Evolutionary conservation across 64 coral and sea anemone genomes (phyloP).

Genomic region (Pocillopora verrucosa): DNA sequence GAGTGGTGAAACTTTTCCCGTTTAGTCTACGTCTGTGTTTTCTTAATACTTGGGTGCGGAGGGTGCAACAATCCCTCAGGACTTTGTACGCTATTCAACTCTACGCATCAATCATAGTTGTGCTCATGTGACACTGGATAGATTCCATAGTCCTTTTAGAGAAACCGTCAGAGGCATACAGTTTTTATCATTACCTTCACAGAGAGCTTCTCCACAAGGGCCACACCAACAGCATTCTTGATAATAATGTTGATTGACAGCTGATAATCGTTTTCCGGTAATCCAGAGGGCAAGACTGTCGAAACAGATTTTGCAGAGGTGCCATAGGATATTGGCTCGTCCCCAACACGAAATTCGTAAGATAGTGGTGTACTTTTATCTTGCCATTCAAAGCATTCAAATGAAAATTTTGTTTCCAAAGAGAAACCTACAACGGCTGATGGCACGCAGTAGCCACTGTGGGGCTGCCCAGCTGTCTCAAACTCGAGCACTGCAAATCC

Average conservation of each 20-base stretch:
- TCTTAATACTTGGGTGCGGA: too few species aligned
- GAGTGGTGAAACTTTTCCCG: too few species aligned
- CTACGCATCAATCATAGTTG: too few species aligned
- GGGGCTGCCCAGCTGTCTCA: slow-evolving; percentile 9
- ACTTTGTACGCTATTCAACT: too few species aligned
- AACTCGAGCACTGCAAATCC: slow-evolving; percentile 15
- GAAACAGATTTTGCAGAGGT: neutral
- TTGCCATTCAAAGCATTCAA: slow-evolving; percentile 19
- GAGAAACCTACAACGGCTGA: neutral
- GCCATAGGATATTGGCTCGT: slow-evolving; percentile 21
- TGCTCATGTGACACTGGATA: too few species aligned
- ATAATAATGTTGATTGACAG: neutral
- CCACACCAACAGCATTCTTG: slow-evolving; percentile 13
- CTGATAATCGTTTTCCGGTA: neutral
- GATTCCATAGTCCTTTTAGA: too few species aligned
- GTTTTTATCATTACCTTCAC: slow-evolving; percentile 8
- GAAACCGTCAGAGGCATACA: too few species aligned
- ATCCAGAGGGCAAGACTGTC: neutral
- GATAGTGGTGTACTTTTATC: slow-evolving; percentile 18
- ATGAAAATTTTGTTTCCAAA: slow-evolving; percentile 1
- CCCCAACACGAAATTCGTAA: slow-evolving; percentile 31
- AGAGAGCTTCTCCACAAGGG: neutral
- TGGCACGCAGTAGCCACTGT: neutral
- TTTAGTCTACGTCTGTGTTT: too few species aligned
- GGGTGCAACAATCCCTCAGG: too few species aligned